Conservation (phyloP, 2,113 vertebrate species). For the Scortum barcoo region DNA sequence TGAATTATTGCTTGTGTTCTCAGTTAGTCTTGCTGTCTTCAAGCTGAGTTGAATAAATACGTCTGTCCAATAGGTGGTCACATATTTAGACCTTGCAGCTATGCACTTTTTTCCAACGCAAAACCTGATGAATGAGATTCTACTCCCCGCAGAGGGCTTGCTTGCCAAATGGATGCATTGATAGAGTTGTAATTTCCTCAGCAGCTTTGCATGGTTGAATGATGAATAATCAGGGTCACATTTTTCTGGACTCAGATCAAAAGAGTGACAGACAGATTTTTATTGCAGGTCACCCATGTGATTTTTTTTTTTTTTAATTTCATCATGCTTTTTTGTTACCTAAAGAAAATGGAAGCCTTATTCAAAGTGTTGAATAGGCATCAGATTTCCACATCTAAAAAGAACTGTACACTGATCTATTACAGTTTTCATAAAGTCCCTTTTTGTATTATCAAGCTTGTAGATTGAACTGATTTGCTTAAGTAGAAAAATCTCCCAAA, state of each 20-base stretch:
- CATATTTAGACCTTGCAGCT: not conserved
- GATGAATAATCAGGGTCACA: constrained; percentile 34
- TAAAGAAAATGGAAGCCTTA: not conserved
- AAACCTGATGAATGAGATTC: constrained; percentile 10
- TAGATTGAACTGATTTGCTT: not conserved
- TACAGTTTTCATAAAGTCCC: not conserved
- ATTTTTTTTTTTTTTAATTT: constrained; percentile 6
- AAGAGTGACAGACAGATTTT: constrained; percentile 19
- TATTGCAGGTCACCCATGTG: not conserved
- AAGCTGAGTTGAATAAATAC: not conserved
- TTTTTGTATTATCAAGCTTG: not conserved
- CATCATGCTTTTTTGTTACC: not conserved
- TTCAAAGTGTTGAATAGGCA: constrained; percentile 9
- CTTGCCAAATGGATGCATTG: constrained; percentile 28
- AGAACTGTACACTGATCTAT: constrained; percentile 29
- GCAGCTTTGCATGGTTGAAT: constrained; percentile 33
- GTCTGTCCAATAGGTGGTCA: not conserved
- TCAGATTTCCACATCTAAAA: constrained; percentile 2
- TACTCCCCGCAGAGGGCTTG: not conserved
- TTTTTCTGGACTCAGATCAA: not conserved
- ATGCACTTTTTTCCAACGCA: not conserved
- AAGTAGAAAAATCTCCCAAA: not conserved
- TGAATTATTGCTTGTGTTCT: not conserved
- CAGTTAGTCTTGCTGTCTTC: not conserved
- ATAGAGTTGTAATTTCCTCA: constrained; percentile 3